Conservation (phyloP, 2,888 invertebrate species). For the Stictocephala bisonia region DNA sequence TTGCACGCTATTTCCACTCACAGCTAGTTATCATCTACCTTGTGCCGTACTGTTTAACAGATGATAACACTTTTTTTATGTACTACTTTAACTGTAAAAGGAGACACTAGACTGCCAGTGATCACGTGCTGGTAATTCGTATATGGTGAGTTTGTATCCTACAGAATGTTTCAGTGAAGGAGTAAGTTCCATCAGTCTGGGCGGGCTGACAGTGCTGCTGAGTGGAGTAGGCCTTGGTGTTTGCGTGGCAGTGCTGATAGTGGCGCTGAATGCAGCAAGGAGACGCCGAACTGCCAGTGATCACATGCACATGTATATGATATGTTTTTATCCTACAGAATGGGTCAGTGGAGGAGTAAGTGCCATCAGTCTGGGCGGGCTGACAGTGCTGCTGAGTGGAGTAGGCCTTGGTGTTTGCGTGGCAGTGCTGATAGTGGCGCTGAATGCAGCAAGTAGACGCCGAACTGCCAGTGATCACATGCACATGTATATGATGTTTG, state of each 20-base stretch:
- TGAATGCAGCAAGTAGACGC: conserved; percentile 73
- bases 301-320: conserved; percentile 60
- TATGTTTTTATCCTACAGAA: conserved; percentile 49
- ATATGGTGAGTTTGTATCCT: conserved; percentile 31
- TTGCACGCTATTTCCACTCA: no score
- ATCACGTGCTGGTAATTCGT: no score
- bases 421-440: conserved; percentile 71
- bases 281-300: conserved; percentile 65
- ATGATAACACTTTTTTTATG: no score
- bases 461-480: conserved; percentile 59
- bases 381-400: conserved; percentile 77
- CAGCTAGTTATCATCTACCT: no score
- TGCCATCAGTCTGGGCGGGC: conserved; percentile 76
- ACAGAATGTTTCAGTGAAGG: conserved; percentile 63
- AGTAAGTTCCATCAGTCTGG: conserved; percentile 75
- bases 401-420: conserved; percentile 74
- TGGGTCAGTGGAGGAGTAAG: conserved; percentile 67
- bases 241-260: conserved; percentile 70
- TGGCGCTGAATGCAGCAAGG: conserved; percentile 74
- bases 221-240: conserved; percentile 75
- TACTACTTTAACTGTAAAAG: no score
- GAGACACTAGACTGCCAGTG: no score
- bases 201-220: conserved; percentile 77
- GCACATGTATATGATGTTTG: no score
- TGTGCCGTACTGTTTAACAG: no score